Evolutionary conservation across 2,888 invertebrate species (phyloP).

Genomic region (Coremacera marginata): DNA sequence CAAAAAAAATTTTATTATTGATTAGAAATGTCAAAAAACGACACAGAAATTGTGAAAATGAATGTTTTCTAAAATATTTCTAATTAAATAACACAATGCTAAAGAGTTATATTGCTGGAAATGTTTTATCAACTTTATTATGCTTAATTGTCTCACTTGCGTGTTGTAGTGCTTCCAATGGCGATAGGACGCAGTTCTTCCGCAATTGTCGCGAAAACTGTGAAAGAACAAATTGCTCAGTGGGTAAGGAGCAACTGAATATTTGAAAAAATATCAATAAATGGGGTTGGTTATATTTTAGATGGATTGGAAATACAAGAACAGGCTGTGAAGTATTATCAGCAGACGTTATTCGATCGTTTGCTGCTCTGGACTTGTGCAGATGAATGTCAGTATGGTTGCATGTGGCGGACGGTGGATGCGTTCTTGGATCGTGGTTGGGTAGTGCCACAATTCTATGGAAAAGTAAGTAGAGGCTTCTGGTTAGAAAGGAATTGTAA

Average conservation of each 20-base stretch:
- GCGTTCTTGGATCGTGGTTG: constrained; percentile 78
- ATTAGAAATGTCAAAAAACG: constrained; percentile 15
- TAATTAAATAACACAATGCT: constrained; percentile 6
- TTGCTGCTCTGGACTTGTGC: constrained; percentile 82
- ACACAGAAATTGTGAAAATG: neutral
- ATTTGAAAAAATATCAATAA: neutral
- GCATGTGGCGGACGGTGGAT: constrained; percentile 94
- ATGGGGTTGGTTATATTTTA: neutral
- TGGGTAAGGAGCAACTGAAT: constrained; percentile 57
- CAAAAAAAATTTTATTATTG: constrained; percentile 11
- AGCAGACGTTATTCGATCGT: constrained; percentile 66
- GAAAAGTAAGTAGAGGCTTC: constrained; percentile 77
- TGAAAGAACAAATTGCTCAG: constrained; percentile 69
- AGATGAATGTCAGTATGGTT: constrained; percentile 90
- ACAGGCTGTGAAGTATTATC: constrained; percentile 61
- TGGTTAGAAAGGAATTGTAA: neutral
- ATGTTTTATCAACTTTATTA: constrained; percentile 35
- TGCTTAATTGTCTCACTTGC: constrained; percentile 41
- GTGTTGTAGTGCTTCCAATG: constrained; percentile 62
- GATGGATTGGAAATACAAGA: constrained; percentile 65
- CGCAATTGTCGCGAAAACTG: constrained; percentile 70
- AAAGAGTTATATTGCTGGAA: constrained; percentile 21
- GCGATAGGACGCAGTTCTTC: constrained; percentile 71
- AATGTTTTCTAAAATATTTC: neutral
- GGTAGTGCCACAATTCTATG: constrained; percentile 92